Evolutionary conservation across 2,113 vertebrate genomes (phyloP), one percentile per base, ranked within the genome.

Genomic region (Alosa alosa): DNA sequence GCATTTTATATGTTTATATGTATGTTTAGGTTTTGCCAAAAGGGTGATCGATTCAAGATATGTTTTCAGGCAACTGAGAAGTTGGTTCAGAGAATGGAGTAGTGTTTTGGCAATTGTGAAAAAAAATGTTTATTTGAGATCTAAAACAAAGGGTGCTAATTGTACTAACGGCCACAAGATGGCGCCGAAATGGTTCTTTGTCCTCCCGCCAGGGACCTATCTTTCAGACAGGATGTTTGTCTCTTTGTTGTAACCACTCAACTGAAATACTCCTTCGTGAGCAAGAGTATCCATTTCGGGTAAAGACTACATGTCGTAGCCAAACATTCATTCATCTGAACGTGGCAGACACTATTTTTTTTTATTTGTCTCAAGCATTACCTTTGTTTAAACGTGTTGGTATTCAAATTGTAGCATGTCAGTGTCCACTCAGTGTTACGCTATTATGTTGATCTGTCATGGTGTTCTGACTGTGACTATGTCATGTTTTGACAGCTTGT

Each of bases 141-240:
- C 41, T 44, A 44, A 44, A 44, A 44, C 41, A 44, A 44, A 44
- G 41, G 41, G 39, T 13, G 36, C 36, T 78, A 78, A 41, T 41
- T 0, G 13, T 44, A 22, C 25, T 31, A 41, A n/a, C 57, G 68
- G 52, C 86, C 90, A 89, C 72, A 81, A 91, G 90, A 90, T 87
- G 47, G 82, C 86, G 68, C 41, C 25, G 68, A 83, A 36, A 81
- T 46, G 75, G 41, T 78, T 78, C 72, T 36, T 41, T 36, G 25
- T 15, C 72, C 11, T 6, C 72, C 72, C 25, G 31, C 36, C 36
- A 39, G 25, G 72, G 10, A 36, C 64, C 72, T 39, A 1, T 78
- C 31, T 41, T 15, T 41, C 31, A 78, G 11, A 78, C 72, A 78
- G 72, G 72, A 78, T 78, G 72, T 78, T 78, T 78, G 72, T 39